Evolutionary conservation across 2,797 vertebrate genomes (phyloP).

Genomic region (Lacerta viridis): DNA sequence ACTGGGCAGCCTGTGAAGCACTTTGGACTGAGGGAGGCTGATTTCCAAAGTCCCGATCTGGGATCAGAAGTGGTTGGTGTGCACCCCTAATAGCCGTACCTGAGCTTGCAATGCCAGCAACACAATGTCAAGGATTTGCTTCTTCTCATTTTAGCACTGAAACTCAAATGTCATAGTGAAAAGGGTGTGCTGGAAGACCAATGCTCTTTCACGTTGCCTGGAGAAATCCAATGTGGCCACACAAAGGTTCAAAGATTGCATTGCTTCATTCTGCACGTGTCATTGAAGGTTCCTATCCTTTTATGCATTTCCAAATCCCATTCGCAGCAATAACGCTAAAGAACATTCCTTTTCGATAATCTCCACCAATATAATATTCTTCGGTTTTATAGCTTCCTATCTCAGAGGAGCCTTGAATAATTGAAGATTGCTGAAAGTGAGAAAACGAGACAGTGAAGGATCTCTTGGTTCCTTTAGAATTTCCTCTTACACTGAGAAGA

Average conservation of each 20-base stretch:
- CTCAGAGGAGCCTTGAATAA: slow-evolving; percentile 35
- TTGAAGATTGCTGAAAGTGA: slow-evolving; percentile 47
- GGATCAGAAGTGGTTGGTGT: too few species aligned
- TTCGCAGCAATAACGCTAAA: slow-evolving; percentile 44
- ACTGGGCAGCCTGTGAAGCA: too few species aligned
- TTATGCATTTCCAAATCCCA: slow-evolving; percentile 35
- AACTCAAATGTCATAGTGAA: slow-evolving; percentile 54
- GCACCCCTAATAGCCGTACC: slow-evolving; percentile 12
- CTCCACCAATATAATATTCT: slow-evolving; percentile 27
- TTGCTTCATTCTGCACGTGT: slow-evolving; percentile 26
- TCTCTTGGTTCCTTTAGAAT: slow-evolving; percentile 29
- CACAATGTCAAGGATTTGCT: slow-evolving; percentile 53
- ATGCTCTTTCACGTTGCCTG: slow-evolving; percentile 45
- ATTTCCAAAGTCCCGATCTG: too few species aligned
- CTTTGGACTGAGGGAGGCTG: too few species aligned
- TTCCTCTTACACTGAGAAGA: slow-evolving; percentile 37
- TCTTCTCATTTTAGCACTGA: slow-evolving; percentile 24
- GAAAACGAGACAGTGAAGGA: slow-evolving; percentile 18
- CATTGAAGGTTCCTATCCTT: not conserved
- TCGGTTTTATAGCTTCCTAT: slow-evolving; percentile 43
- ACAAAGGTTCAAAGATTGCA: slow-evolving; percentile 17
- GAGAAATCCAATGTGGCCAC: slow-evolving; percentile 36
- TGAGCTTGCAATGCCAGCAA: slow-evolving; percentile 49
- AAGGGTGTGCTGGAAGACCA: slow-evolving; percentile 64
- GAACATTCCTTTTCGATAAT: slow-evolving; percentile 49